Conservation (phyloP, 2,888 invertebrate genomes). For the Tetragonula carbonaria region DNA sequence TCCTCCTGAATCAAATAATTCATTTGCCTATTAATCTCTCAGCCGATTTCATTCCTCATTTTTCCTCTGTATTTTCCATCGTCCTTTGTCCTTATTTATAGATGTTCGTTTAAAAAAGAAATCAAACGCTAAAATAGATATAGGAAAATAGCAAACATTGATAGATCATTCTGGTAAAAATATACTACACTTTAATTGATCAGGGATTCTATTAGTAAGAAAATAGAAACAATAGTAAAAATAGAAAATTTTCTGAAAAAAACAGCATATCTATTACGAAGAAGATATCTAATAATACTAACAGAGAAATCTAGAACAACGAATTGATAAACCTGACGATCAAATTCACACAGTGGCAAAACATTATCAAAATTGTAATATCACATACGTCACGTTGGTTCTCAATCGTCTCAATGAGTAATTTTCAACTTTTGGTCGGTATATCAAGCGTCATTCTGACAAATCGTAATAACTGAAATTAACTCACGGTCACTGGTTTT, state of each 20-base stretch:
- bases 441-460: conserved; percentile 10
- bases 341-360: not conserved
- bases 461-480: conserved; percentile 48
- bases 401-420: conserved; percentile 11
- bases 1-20: conserved; percentile 1
- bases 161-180: not conserved
- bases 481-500: conserved; percentile 23
- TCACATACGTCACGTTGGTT: not conserved
- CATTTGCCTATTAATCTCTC: conserved; percentile 9
- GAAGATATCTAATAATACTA: not conserved
- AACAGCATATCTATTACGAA: not conserved
- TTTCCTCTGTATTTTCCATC: not conserved
- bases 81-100: not conserved
- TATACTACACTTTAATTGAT: not conserved
- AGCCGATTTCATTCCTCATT: not conserved
- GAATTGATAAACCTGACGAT: not conserved
- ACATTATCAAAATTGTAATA: not conserved
- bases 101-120: not conserved
- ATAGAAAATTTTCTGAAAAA: not conserved
- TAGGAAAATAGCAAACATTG: not conserved
- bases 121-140: conserved; percentile 7
- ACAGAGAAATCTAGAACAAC: not conserved
- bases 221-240: not conserved
- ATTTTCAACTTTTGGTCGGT: not conserved
- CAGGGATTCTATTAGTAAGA: no score